phyloP scores from a whole-genome alignment of 1,140 invertebrate genomes.

The Caenorhabditis latens region DNA sequence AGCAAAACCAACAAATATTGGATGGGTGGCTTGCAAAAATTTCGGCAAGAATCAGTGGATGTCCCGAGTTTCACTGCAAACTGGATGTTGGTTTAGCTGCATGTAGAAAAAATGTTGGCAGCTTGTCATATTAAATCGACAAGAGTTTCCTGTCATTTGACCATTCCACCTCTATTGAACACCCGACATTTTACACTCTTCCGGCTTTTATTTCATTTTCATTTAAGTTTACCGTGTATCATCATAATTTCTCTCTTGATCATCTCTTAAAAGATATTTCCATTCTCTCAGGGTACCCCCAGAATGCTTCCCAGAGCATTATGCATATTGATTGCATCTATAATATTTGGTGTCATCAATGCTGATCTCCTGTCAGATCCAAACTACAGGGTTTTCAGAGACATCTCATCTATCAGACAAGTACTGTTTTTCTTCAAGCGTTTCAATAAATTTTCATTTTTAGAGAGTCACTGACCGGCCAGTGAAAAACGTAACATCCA shows the following conservation, averaged over 20 bases:
- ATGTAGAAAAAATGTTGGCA: conserved; percentile 53
- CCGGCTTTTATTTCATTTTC: background rate
- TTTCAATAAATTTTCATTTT: background rate
- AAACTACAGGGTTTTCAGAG: conserved; percentile 17
- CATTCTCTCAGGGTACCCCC: conserved; percentile 24
- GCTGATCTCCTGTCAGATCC: conserved; percentile 18
- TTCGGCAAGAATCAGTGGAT: conserved; percentile 9
- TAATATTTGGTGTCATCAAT: conserved; percentile 10
- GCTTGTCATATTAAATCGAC: conserved; percentile 51
- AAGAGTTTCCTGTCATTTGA: conserved; percentile 46
- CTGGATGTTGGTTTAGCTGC: conserved; percentile 36
- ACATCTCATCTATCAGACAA: conserved; percentile 30
- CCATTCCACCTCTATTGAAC: background rate
- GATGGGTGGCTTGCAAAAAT: conserved; percentile 29
- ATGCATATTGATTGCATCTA: conserved; percentile 38
- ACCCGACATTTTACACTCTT: background rate
- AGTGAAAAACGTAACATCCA: background rate
- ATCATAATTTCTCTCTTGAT: background rate
- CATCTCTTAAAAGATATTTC: background rate
- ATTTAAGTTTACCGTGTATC: background rate
- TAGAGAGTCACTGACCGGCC: conserved; percentile 11
- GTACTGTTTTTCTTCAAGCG: background rate
- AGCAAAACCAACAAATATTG: conserved; percentile 44
- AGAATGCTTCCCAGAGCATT: conserved; percentile 48
- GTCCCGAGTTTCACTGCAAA: conserved; percentile 51